Conservation (phyloP, 2,797 vertebrate species). For the Harpagifer antarcticus region DNA sequence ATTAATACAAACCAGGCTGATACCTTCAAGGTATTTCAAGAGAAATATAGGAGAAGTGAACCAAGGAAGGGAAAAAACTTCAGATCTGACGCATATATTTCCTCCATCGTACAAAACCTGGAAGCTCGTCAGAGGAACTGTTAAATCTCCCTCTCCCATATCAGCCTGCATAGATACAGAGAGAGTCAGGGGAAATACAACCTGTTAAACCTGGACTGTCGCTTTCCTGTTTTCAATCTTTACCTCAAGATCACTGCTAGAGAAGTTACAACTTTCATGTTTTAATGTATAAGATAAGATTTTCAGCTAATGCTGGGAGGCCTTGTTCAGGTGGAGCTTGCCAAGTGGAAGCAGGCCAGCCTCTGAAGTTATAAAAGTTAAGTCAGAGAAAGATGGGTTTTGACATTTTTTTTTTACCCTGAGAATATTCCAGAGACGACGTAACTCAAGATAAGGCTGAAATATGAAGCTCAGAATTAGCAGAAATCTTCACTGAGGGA, state of each 20-base stretch:
- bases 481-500: conserved; percentile 43
- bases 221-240: conserved; percentile 68
- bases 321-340: conserved; percentile 33
- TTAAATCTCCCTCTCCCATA: conserved; percentile 57
- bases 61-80: conserved; percentile 23
- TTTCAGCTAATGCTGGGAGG: conserved; percentile 44
- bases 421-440: conserved; percentile 63
- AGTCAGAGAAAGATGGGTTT: conserved; percentile 49
- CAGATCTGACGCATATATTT: conserved; percentile 38
- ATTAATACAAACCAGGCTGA: neutral
- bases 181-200: conserved; percentile 37
- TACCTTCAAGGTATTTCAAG: conserved; percentile 1
- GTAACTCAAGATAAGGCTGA: conserved; percentile 66
- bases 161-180: conserved; percentile 45
- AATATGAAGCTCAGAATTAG: conserved; percentile 62
- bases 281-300: conserved; percentile 51
- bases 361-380: conserved; percentile 46
- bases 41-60: conserved; percentile 12
- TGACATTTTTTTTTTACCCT: conserved; percentile 59
- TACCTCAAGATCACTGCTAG: conserved; percentile 35
- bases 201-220: conserved; percentile 41
- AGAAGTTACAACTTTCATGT: conserved; percentile 41
- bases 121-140: conserved; percentile 74
- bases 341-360: conserved; percentile 66
- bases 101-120: conserved; percentile 73